Evolutionary conservation across 2,797 vertebrate species (phyloP).

Genomic region (Myotis findleyi): DNA sequence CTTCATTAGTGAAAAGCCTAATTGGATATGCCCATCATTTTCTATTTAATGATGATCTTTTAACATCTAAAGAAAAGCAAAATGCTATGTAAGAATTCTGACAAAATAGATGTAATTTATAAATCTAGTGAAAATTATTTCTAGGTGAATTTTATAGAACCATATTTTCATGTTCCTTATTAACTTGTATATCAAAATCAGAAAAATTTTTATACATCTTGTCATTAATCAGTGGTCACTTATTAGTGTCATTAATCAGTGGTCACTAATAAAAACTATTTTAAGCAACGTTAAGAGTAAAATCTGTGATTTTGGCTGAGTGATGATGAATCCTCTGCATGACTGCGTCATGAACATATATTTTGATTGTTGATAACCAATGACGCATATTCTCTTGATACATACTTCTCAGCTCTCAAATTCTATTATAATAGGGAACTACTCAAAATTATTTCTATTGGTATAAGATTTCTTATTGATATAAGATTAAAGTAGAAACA

Average conservation of each 20-base stretch:
- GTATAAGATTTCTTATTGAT: not conserved
- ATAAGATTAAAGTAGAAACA: constrained; percentile 46
- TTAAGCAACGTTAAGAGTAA: not conserved
- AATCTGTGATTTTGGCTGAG: not conserved
- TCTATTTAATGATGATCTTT: not conserved
- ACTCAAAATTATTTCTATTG: not conserved
- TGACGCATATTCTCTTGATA: not conserved
- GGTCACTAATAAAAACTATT: not conserved
- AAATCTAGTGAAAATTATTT: constrained; percentile 24
- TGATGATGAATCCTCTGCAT: not conserved
- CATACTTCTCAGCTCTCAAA: constrained; percentile 2
- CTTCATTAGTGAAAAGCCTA: not conserved
- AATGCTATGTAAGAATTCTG: not conserved
- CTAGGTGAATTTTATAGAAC: constrained; percentile 27
- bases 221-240: not conserved
- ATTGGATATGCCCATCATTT: not conserved
- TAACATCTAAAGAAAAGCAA: not conserved
- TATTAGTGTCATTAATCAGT: not conserved
- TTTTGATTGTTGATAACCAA: not conserved
- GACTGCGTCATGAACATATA: not conserved
- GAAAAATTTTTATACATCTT: constrained; percentile 4
- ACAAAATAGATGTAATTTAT: not conserved
- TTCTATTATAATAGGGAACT: not conserved
- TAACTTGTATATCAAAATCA: constrained; percentile 17
- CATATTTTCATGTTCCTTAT: constrained; percentile 37